phyloP scores from a whole-genome alignment of 2,797 vertebrate genomes.

The Oryzias sinensis region DNA sequence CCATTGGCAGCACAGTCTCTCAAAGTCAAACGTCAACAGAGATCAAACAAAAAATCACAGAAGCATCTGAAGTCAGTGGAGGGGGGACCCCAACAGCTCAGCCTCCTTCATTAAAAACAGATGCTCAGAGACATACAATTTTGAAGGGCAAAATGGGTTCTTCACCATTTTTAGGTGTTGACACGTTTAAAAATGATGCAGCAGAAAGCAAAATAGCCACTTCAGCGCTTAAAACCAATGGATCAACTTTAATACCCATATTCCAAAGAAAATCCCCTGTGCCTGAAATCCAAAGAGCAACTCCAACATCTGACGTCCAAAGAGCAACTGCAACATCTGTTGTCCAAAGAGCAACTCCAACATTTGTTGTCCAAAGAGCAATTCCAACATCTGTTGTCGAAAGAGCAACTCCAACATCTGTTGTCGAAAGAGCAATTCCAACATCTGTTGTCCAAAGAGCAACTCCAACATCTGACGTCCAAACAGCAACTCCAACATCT shows the following conservation, averaged over 20 bases:
- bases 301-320: background rate
- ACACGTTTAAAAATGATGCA: conserved; percentile 1
- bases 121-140: conserved; percentile 40
- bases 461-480: too few relatives aligned
- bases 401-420: too few relatives aligned
- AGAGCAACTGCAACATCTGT: background rate
- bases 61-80: conserved; percentile 36
- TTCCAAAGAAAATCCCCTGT: too few relatives aligned
- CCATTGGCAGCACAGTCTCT: conserved; percentile 57
- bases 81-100: conserved; percentile 35
- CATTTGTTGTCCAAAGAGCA: conserved; percentile 2
- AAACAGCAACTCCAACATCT: too few relatives aligned
- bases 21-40: conserved; percentile 60
- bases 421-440: too few relatives aligned
- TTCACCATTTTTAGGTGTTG: conserved; percentile 9
- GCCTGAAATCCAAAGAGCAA: too few relatives aligned
- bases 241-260: too few relatives aligned
- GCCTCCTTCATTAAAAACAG: conserved; percentile 24
- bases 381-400: too few relatives aligned
- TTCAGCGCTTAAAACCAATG: conserved; percentile 22
- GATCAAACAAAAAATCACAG: conserved; percentile 27
- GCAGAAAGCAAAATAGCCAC: conserved; percentile 36
- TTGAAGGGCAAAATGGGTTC: conserved; percentile 33
- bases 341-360: too few relatives aligned
- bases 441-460: too few relatives aligned